phyloP scores from a whole-genome alignment of 1,140 invertebrate species.

The Drosophila tropicalis region DNA sequence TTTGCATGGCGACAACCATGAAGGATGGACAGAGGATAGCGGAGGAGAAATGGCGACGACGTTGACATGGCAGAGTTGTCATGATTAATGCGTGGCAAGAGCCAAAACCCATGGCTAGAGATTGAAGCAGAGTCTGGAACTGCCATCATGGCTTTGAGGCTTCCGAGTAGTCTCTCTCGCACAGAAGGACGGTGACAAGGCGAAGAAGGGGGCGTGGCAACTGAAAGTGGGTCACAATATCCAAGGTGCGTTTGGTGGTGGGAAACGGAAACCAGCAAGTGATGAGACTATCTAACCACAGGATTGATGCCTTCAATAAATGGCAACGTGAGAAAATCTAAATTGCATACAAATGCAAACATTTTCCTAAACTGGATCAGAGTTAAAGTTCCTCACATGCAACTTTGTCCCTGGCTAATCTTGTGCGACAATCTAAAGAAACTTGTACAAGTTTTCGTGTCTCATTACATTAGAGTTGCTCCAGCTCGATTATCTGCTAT shows the following conservation, averaged over 20 bases:
- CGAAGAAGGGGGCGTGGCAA: background rate
- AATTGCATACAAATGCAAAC: background rate
- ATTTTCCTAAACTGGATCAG: slow-evolving; percentile 3
- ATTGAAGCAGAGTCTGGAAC: slow-evolving; percentile 41
- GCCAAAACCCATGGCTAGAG: slow-evolving; percentile 33
- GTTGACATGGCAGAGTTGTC: slow-evolving; percentile 75
- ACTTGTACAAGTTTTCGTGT: slow-evolving; percentile 26
- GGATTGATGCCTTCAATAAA: background rate
- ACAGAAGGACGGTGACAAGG: slow-evolving; percentile 21
- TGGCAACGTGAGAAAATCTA: background rate
- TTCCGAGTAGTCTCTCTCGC: slow-evolving; percentile 4
- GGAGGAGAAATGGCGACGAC: slow-evolving; percentile 26
- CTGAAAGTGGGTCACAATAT: slow-evolving; percentile 3
- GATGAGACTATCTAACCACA: background rate
- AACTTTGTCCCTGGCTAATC: background rate
- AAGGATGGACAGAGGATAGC: background rate
- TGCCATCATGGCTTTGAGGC: slow-evolving; percentile 19
- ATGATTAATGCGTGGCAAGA: slow-evolving; percentile 75
- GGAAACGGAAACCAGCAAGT: slow-evolving; percentile 12
- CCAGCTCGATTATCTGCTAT: slow-evolving; percentile 32
- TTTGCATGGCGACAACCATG: slow-evolving; percentile 56
- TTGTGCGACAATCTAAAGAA: slow-evolving; percentile 1
- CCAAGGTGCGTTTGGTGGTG: background rate
- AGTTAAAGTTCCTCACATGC: background rate
- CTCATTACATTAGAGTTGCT: slow-evolving; percentile 18